phyloP scores from a whole-genome alignment of 92 coral and sea anemone genomes.

The Paragorgia papillata region DNA sequence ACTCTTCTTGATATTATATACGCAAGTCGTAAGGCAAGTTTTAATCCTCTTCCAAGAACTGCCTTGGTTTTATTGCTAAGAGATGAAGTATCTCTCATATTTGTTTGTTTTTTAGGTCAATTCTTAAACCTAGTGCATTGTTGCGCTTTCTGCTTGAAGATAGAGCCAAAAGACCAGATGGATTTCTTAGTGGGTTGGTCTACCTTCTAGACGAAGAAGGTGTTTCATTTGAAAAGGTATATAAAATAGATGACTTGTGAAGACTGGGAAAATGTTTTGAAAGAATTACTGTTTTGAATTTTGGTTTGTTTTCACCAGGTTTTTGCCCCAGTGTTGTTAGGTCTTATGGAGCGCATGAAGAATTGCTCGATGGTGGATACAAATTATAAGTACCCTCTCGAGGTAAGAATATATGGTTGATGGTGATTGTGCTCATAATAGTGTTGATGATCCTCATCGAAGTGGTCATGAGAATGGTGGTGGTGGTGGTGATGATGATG shows the following conservation, averaged over 20 bases:
- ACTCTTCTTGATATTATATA: no score
- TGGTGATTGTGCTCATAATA: no score
- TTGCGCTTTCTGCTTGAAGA: constrained; percentile 67
- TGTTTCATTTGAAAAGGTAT: constrained; percentile 58
- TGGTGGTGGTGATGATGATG: no score
- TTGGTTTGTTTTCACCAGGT: constrained; percentile 43
- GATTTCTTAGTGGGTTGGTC: constrained; percentile 77
- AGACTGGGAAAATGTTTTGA: not conserved
- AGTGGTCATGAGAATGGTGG: not conserved
- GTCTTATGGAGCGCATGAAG: constrained; percentile 76
- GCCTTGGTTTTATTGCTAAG: no score
- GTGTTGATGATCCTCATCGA: no score
- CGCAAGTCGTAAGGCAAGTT: no score
- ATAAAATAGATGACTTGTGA: not conserved
- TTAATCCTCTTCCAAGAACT: no score
- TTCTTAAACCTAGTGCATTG: constrained; percentile 61
- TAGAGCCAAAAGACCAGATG: constrained; percentile 68
- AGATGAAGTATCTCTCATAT: no score
- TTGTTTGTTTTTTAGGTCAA: constrained; percentile 24
- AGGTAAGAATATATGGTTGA: constrained; percentile 45
- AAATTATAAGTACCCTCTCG: constrained; percentile 68
- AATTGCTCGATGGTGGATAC: constrained; percentile 69
- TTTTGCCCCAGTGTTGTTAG: constrained; percentile 79
- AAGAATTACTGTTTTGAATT: not conserved
- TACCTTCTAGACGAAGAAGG: constrained; percentile 58